These are phyloP conservation scores for Ochropleura plecta DNA, from an alignment of 2,888 invertebrate species.

Conservation along the genomic window DNA sequence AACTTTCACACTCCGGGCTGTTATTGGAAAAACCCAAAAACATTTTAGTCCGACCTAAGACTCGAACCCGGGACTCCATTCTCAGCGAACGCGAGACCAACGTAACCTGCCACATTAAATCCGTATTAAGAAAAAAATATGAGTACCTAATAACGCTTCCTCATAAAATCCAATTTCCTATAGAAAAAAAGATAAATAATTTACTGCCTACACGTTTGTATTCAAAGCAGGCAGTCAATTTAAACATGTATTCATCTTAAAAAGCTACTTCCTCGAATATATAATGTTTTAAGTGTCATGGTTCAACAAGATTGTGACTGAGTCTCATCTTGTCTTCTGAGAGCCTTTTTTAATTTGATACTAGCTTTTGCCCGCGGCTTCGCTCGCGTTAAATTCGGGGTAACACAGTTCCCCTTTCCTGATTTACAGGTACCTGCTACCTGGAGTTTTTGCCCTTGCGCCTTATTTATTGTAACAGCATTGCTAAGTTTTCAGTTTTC, in stretches of 20 bases:
- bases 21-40: no score
- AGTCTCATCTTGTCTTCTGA: not conserved
- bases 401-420: no score
- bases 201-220: slow-evolving; percentile 31
- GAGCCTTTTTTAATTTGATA: not conserved
- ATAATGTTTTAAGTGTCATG: slow-evolving; percentile 28
- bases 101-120: not conserved
- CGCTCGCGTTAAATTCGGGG: no score
- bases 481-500: no score
- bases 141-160: slow-evolving; percentile 11
- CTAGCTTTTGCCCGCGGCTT: no score
- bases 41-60: no score
- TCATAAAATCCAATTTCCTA: slow-evolving; percentile 36
- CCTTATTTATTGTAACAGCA: no score
- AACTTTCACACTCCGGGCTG: no score
- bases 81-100: no score
- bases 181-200: slow-evolving; percentile 17
- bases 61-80: no score
- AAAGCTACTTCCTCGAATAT: slow-evolving; percentile 44
- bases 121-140: not conserved
- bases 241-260: slow-evolving; percentile 45
- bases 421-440: no score
- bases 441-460: no score
- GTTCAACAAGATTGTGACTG: slow-evolving; percentile 14
- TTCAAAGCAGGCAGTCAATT: slow-evolving; percentile 50